Base-by-base conservation (phyloP, 2,797 vertebrate species). In the Pseudochromis fuscus region DNA sequence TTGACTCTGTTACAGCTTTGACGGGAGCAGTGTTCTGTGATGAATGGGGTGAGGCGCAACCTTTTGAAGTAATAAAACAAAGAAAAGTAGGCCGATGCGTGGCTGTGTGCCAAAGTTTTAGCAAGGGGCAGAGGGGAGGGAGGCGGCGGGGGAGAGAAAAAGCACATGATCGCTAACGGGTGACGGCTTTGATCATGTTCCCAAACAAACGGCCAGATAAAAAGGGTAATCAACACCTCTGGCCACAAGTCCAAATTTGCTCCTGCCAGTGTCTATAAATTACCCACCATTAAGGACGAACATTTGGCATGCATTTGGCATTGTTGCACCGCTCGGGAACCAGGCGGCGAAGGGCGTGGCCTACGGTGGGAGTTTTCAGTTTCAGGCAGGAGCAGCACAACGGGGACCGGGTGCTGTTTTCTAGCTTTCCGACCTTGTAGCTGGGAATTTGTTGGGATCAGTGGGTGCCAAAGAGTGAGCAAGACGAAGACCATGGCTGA, bases 61-160 rank as follows among this genome's bases (percentile, higher is more conserved):
- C 86, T 88, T 93, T 89, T 92, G 88, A 91, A 90, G 89, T 88
- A 48, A 85, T 91, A 88, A 89, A 89, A 90, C 84, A 89, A 89
- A 90, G 85, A 77, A 67, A 77, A 80, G 68, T 52, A 65, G 87
- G 57, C 65, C 35, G 53, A 53, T 77, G 71, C 72, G 11, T 81
- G 87, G 86, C 83, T 0, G 63, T 49, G 67, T 74, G 85, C 85
- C 86, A 84, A 11, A 31, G 78, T 68, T 77, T 72, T 51, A 81
- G 66, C 51, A 42, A 61, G 60, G 75, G 67, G 77, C 27, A 13
- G 53, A 10, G 46, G 61, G n/a, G 53, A 10, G 46, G 61, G 60
- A 73, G 67, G 77, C 27, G 11, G 53, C 8, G 46, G 61, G 44
- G 51, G 65, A 50, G 23, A 40, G 60, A 44, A 33, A n/a, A 30